Evolutionary conservation across 2,888 invertebrate genomes (phyloP).

Genomic region (Dryococelus australis): DNA sequence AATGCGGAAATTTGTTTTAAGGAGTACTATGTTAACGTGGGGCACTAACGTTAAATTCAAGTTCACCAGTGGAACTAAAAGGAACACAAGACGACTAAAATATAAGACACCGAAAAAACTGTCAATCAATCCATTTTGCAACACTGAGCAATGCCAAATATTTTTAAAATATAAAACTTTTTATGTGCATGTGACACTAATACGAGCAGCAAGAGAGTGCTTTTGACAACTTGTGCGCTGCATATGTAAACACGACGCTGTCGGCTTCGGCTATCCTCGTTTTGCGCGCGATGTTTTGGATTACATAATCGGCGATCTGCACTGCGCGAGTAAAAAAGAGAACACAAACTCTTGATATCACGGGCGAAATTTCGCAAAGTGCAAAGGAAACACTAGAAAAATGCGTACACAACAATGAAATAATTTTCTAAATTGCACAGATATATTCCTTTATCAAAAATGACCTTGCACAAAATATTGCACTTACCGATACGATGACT

Average conservation of each 20-base stretch:
- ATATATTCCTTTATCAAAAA: neutral
- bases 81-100: no score
- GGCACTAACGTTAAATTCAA: no score
- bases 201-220: no score
- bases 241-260: neutral
- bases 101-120: no score
- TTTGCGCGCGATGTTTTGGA: constrained; percentile 9
- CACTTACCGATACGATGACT: neutral
- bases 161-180: no score
- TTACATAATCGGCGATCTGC: neutral
- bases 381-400: neutral
- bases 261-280: constrained; percentile 7
- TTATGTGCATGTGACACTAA: no score
- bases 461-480: constrained; percentile 9
- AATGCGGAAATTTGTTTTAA: no score
- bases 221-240: neutral
- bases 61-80: no score
- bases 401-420: neutral
- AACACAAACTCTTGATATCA: neutral
- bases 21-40: no score
- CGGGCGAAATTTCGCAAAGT: neutral
- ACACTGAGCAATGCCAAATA: no score
- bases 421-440: neutral
- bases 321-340: neutral
- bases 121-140: no score